Percentiles rank a stretch among this genome's conserved stretches.
These are phyloP conservation scores for Anthopleura sola DNA, from an alignment of 64 coral and sea anemone species.

Conservation along the genomic window DNA sequence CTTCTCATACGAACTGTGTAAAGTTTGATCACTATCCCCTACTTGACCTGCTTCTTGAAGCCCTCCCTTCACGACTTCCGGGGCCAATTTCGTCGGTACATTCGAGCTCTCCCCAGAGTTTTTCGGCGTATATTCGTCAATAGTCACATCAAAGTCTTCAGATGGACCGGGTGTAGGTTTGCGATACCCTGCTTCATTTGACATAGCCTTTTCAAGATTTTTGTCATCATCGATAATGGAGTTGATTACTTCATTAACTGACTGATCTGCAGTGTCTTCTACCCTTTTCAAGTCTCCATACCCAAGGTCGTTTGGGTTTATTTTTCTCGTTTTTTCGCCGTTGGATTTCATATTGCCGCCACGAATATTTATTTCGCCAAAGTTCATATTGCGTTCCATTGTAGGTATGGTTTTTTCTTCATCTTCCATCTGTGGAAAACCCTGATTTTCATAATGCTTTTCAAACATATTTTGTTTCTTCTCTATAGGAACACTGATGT, in stretches of 20 bases:
- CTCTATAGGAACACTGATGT: background rate
- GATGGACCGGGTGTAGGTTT: background rate
- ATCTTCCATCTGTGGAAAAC: background rate
- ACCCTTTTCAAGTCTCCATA: background rate
- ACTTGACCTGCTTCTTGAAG: background rate
- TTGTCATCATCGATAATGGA: conserved; percentile 1
- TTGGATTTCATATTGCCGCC: background rate
- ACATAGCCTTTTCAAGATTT: background rate
- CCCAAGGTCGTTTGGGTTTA: background rate
- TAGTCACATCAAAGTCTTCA: background rate
- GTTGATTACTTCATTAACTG: background rate
- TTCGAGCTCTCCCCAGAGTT: background rate
- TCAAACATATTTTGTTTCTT: conserved; percentile 23
- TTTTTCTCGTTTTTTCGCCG: background rate
- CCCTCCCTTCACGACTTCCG: background rate
- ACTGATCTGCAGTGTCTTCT: conserved; percentile 3
- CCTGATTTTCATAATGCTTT: background rate
- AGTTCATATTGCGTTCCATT: background rate
- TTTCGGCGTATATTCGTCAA: background rate
- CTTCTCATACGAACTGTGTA: background rate
- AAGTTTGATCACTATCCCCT: background rate
- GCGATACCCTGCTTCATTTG: background rate
- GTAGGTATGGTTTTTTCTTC: background rate
- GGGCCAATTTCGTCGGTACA: background rate
- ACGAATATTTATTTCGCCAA: background rate